Base-by-base conservation (phyloP, 2,888 invertebrate species). In the Epinotia brunnichana region DNA sequence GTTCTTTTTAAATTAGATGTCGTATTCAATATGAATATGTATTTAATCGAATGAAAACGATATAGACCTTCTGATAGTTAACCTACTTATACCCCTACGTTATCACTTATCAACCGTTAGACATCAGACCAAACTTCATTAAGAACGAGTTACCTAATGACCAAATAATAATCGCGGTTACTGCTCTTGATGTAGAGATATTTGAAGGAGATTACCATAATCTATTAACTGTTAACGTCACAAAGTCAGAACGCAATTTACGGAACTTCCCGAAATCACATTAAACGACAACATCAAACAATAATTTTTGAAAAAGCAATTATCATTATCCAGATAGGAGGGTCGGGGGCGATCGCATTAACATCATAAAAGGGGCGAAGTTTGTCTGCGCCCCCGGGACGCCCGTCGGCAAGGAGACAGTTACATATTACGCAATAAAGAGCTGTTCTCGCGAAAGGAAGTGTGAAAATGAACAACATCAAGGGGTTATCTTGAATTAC, bases 401-500 rank as follows among this genome's bases (percentile, higher is more conserved):
- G 79, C 86, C 89, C 90, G 89, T 90, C 90, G 89, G 85, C 90
- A 86, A 86, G 80, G 89, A 91, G 92, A 92, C 92, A 91, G 91
- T 91, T 91, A 92, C 92, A 91, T 92, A 92, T 92, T 92, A 91
- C 90, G 92, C 92, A 90, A 93, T 93, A 92, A 92, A 92, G 91
- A 92, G 90, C 93, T 92, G 93, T 93, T 92, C 92, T 93, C 93
- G 93, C 91, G 90, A 90, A 92, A 92, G 93, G 92, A 93, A 92
- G 92, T 93, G 93, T 93, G 92, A 93, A 93, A 93, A 92, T 93
- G 92, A 93, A 91, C 92, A 92, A 92, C 92, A 92, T 92, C 90
- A 92, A 92, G 92, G 92, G 93, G 92, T 92, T 93, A 93, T 93
- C 92, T 92, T 91, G 90, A 92, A 93, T 92, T 92, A 92, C 92